phyloP scores from a whole-genome alignment of 2,888 invertebrate species.

The Anthoptus insignis region DNA sequence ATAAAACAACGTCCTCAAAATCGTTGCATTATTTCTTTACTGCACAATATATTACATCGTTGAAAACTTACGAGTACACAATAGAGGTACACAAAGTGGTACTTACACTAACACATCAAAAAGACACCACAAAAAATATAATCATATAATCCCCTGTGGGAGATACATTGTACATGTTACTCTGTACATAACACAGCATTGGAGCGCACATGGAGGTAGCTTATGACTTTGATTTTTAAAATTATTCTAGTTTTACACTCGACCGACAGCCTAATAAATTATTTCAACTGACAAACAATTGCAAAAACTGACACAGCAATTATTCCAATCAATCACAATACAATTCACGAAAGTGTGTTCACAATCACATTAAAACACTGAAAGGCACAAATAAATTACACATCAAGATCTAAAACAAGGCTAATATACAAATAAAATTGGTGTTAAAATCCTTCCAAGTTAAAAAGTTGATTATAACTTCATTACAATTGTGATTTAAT shows the following conservation, averaged over 20 bases:
- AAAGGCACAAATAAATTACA: constrained; percentile 29
- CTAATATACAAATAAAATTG: constrained; percentile 20
- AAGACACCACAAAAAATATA: constrained; percentile 35
- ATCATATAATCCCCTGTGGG: constrained; percentile 22
- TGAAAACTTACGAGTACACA: constrained; percentile 32
- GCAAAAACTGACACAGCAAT: constrained; percentile 27
- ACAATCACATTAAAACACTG: constrained; percentile 14
- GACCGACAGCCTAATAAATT: background rate
- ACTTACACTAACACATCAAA: constrained; percentile 28
- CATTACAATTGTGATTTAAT: background rate
- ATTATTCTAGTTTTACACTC: constrained; percentile 17
- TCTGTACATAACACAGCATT: constrained; percentile 16
- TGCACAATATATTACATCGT: constrained; percentile 31
- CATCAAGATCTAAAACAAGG: constrained; percentile 11
- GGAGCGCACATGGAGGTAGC: constrained; percentile 22
- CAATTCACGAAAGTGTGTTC: constrained; percentile 15
- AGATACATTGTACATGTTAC: constrained; percentile 19
- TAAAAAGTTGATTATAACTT: background rate
- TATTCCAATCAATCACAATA: constrained; percentile 26
- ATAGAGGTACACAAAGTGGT: constrained; percentile 30
- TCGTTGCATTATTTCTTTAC: constrained; percentile 23
- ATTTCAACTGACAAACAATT: constrained; percentile 7
- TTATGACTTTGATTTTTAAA: constrained; percentile 10
- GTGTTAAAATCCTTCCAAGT: constrained; percentile 17
- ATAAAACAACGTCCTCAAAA: constrained; percentile 10